These are phyloP conservation scores for Brachyptera risi DNA, from an alignment of 2,888 invertebrate genomes.

Conservation along the genomic window DNA sequence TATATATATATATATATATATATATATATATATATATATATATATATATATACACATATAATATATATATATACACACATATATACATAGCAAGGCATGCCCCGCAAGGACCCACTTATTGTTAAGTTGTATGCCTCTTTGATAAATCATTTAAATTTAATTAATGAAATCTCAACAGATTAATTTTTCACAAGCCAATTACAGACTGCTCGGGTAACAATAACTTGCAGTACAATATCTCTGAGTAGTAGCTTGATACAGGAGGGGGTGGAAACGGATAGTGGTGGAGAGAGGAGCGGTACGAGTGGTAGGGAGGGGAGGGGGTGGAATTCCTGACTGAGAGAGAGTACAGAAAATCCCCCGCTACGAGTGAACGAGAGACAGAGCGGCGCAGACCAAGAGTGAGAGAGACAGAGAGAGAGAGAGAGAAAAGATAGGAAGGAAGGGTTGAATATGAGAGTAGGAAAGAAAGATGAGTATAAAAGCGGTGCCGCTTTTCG, in stretches of 20 bases:
- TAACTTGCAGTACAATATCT: background rate
- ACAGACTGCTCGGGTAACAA: conserved; percentile 10
- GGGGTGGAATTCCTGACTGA: too few relatives aligned
- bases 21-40: too few relatives aligned
- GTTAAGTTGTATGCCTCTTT: conserved; percentile 7
- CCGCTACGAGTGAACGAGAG: background rate
- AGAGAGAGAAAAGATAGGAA: background rate
- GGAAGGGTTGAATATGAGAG: too few relatives aligned
- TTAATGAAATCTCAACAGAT: conserved; percentile 12
- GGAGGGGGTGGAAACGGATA: background rate
- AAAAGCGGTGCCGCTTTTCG: background rate
- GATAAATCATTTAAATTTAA: conserved; percentile 15
- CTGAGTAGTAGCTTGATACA: background rate
- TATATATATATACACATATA: too few relatives aligned
- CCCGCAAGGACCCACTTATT: conserved; percentile 11
- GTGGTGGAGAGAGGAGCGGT: background rate
- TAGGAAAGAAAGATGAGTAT: background rate
- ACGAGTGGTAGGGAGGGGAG: background rate
- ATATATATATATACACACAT: too few relatives aligned
- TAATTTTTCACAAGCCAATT: conserved; percentile 16
- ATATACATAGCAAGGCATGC: too few relatives aligned
- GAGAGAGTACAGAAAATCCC: background rate
- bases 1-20: too few relatives aligned
- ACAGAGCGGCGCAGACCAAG: background rate
- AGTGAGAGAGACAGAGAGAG: background rate